Conservation (phyloP, 2,888 invertebrate genomes). For the Baronia brevicornis region DNA sequence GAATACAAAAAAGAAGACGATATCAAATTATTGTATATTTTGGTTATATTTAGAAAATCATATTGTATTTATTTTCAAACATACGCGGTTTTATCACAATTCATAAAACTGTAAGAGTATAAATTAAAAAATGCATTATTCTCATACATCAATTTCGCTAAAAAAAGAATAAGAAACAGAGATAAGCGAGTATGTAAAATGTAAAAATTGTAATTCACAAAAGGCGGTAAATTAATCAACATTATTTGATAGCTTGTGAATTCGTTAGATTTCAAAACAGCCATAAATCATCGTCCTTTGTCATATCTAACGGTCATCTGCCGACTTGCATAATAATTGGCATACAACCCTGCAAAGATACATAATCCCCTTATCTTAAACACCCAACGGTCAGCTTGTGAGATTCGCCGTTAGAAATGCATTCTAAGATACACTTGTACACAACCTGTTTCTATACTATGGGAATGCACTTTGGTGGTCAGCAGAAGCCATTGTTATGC, state of each 20-base stretch:
- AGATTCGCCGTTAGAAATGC: conserved; percentile 43
- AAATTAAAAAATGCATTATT: too few species aligned
- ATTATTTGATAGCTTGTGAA: neutral
- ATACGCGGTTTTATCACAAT: too few species aligned
- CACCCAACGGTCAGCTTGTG: conserved; percentile 38
- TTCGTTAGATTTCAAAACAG: conserved; percentile 4
- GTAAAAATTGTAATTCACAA: too few species aligned
- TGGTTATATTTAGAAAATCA: too few species aligned
- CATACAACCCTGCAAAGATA: conserved; percentile 44
- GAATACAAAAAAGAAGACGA: too few species aligned
- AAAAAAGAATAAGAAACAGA: too few species aligned
- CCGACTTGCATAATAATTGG: conserved; percentile 37
- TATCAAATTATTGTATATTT: too few species aligned
- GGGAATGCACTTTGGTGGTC: conserved; percentile 40
- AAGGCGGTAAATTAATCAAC: neutral
- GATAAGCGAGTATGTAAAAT: too few species aligned
- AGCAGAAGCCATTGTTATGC: conserved; percentile 41
- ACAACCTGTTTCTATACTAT: conserved; percentile 44
- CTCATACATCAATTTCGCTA: too few species aligned
- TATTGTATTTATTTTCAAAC: too few species aligned
- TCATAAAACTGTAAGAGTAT: too few species aligned
- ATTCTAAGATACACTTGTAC: conserved; percentile 46
- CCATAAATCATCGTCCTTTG: conserved; percentile 8
- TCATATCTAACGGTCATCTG: conserved; percentile 34
- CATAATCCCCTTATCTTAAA: conserved; percentile 29